A percentile compares a stretch with the other conserved stretches of the same genome.
These are phyloP conservation scores for Sycobia sp. DNA, from an alignment of 1,140 invertebrate species.

Conservation along the genomic window DNA sequence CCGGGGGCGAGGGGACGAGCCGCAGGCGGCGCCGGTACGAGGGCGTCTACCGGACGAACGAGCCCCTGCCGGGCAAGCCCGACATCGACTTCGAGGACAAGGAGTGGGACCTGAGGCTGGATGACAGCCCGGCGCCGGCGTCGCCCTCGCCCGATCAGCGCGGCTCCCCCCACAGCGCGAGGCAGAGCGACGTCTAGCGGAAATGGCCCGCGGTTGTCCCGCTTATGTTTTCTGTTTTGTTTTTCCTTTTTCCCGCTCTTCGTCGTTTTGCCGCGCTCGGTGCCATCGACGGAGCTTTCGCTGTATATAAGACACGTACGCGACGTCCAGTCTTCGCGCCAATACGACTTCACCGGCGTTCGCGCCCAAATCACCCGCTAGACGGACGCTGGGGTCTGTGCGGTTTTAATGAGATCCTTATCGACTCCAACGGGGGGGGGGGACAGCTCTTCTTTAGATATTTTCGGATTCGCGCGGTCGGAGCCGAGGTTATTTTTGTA, in stretches of 20 bases:
- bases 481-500: too few species aligned
- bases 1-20: conserved; percentile 60
- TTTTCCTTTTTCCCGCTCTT: not conserved
- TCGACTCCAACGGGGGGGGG: too few species aligned
- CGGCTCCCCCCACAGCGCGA: not conserved
- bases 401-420: too few species aligned
- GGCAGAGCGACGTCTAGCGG: conserved; percentile 11
- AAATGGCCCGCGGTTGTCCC: not conserved
- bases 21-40: conserved; percentile 76
- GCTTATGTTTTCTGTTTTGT: not conserved
- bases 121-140: conserved; percentile 36
- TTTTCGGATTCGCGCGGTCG: too few species aligned
- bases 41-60: conserved; percentile 79
- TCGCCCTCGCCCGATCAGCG: not conserved
- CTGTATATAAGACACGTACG: too few species aligned
- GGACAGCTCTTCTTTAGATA: too few species aligned
- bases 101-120: conserved; percentile 75
- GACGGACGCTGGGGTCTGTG: too few species aligned
- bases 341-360: too few species aligned
- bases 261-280: too few species aligned
- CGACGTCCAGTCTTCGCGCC: too few species aligned
- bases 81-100: conserved; percentile 80
- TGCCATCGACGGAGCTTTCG: too few species aligned
- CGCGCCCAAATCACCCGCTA: not conserved
- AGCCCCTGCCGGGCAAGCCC: conserved; percentile 77